Conservation (phyloP, 2,888 invertebrate genomes). For the Phlogophora meticulosa region DNA sequence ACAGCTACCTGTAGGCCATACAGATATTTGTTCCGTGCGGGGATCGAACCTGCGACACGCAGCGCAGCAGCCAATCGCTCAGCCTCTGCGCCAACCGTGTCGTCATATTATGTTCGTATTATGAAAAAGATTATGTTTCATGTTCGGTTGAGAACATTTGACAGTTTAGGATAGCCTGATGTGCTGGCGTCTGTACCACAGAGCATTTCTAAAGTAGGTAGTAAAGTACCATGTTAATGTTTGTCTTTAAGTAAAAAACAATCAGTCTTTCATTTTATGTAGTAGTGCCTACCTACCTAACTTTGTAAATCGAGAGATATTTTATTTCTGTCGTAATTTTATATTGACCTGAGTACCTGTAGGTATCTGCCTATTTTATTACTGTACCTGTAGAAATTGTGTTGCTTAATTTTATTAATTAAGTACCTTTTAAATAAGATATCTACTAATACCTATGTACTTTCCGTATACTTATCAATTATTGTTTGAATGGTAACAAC, state of each 20-base stretch:
- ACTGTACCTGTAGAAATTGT: neutral
- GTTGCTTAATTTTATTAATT: constrained; percentile 18
- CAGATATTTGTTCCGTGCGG: too few species aligned
- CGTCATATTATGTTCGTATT: too few species aligned
- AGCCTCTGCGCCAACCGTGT: too few species aligned
- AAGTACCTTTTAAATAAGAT: constrained; percentile 9
- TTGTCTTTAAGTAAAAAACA: constrained; percentile 2
- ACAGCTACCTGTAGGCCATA: too few species aligned
- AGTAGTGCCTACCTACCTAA: neutral
- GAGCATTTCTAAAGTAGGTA: too few species aligned
- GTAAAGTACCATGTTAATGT: too few species aligned
- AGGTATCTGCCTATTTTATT: constrained; percentile 28
- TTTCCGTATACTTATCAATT: neutral
- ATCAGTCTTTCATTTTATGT: constrained; percentile 40
- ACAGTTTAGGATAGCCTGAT: too few species aligned
- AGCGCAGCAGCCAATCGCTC: too few species aligned
- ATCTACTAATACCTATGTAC: constrained; percentile 20
- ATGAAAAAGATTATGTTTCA: too few species aligned
- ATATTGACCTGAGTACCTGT: neutral
- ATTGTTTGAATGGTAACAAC: constrained; percentile 19
- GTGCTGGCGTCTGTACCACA: too few species aligned
- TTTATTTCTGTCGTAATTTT: neutral
- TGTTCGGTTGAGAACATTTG: too few species aligned
- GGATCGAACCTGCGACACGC: too few species aligned
- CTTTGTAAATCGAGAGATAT: constrained; percentile 1